Evolutionary conservation across 2,888 invertebrate genomes (phyloP).

Genomic region (Clusia tigrina): DNA sequence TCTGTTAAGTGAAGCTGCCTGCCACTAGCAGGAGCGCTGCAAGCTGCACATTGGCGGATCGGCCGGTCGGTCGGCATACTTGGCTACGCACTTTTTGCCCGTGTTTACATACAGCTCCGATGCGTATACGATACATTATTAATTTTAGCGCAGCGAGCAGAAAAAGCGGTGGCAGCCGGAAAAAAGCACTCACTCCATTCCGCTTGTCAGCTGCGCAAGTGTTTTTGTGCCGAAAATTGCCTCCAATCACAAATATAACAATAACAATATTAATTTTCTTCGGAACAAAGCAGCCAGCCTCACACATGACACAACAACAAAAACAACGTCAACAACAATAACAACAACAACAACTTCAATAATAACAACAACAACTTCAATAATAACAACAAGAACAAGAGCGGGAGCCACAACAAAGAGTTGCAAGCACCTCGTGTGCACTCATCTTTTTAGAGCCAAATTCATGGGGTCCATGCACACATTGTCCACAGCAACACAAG

Average conservation of each 20-base stretch:
- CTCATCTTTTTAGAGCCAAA: no score
- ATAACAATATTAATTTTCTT: conserved; percentile 34
- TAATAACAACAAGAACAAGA: background rate
- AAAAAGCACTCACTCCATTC: background rate
- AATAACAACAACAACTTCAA: conserved; percentile 24
- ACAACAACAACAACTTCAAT: background rate
- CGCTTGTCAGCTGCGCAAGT: conserved; percentile 46
- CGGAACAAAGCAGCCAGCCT: background rate
- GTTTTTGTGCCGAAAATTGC: conserved; percentile 45
- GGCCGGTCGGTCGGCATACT: background rate
- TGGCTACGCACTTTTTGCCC: background rate
- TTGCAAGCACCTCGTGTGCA: no score
- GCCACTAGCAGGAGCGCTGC: no score
- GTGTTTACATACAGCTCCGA: background rate
- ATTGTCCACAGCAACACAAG: no score
- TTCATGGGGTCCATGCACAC: no score
- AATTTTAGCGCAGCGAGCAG: background rate
- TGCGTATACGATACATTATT: background rate
- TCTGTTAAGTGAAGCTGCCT: no score
- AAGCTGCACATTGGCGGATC: conserved; percentile 30
- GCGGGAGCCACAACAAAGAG: no score
- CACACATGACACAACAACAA: conserved; percentile 32
- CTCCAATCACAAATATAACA: conserved; percentile 53
- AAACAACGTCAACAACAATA: background rate
- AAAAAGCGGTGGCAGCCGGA: background rate